These are phyloP conservation scores for Nixonia krombeini DNA, from an alignment of 1,140 invertebrate species.

Conservation along the genomic window DNA sequence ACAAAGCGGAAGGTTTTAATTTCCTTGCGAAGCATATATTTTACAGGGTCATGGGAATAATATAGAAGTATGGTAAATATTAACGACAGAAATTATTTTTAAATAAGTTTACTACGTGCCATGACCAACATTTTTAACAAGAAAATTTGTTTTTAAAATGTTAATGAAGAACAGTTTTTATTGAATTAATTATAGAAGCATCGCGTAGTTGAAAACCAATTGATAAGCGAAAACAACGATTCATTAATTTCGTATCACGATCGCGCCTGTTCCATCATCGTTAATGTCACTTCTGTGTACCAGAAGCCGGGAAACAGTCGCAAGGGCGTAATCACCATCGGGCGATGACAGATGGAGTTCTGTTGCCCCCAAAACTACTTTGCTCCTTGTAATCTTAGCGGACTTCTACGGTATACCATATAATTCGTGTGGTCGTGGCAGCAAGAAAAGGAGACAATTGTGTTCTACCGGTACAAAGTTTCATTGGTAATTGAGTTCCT, in stretches of 20 bases:
- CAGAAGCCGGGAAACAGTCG: conserved; percentile 23
- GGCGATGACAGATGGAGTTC: conserved; percentile 44
- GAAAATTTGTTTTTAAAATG: no score
- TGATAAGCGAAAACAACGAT: conserved; percentile 2
- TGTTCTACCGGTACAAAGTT: background rate
- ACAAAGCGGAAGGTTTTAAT: no score
- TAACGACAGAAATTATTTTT: no score
- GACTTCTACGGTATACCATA: conserved; percentile 18
- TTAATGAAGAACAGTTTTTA: no score
- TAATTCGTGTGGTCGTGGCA: conserved; percentile 32
- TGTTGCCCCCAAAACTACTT: conserved; percentile 14
- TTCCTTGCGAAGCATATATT: no score
- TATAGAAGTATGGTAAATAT: no score
- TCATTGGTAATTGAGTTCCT: conserved; percentile 24
- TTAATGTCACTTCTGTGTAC: conserved; percentile 20
- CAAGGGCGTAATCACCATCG: conserved; percentile 39
- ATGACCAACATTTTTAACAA: no score
- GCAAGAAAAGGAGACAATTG: conserved; percentile 26
- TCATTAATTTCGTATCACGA: background rate
- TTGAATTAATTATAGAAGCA: no score
- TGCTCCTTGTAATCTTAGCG: conserved; percentile 44
- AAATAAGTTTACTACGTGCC: no score
- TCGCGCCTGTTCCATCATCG: conserved; percentile 26
- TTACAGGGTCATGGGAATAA: no score
- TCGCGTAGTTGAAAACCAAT: background rate